These are phyloP conservation scores for Tichodroma muraria DNA, from an alignment of 2,113 vertebrate species.

Conservation along the genomic window DNA sequence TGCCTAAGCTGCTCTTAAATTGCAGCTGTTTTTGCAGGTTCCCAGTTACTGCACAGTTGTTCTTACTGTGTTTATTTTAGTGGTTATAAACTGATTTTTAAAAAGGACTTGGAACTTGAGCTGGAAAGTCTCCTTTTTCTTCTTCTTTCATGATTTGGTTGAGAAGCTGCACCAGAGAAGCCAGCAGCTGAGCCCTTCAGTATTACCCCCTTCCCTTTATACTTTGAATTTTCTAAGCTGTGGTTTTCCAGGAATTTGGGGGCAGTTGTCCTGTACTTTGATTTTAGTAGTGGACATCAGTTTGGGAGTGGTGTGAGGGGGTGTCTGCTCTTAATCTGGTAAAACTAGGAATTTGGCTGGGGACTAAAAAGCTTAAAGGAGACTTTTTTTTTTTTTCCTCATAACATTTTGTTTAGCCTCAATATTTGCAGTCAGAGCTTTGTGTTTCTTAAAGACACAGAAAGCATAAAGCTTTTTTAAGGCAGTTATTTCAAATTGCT, in stretches of 20 bases:
- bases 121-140: conserved; percentile 19
- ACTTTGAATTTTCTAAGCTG: neutral
- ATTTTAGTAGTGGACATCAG: neutral
- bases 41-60: conserved; percentile 38
- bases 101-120: conserved; percentile 32
- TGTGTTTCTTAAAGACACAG: neutral
- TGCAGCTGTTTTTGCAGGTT: conserved; percentile 55
- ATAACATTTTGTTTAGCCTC: neutral
- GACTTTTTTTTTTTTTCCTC: neutral
- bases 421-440: neutral
- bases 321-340: neutral
- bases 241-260: neutral
- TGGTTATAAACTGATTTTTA: conserved; percentile 55
- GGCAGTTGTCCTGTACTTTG: neutral
- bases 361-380: neutral
- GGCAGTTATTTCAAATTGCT: neutral
- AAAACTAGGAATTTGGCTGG: neutral
- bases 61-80: conserved; percentile 50
- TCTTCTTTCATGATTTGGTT: neutral
- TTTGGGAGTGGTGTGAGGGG: neutral
- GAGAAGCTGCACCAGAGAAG: neutral
- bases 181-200: neutral
- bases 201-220: neutral
- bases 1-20: neutral
- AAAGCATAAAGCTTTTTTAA: neutral